A percentile compares a stretch with the other conserved stretches of the same genome.
Conservation (phyloP, 30 jellyfish, hydroid and myxozoan genomes). For the Rhopilema esculentum region DNA sequence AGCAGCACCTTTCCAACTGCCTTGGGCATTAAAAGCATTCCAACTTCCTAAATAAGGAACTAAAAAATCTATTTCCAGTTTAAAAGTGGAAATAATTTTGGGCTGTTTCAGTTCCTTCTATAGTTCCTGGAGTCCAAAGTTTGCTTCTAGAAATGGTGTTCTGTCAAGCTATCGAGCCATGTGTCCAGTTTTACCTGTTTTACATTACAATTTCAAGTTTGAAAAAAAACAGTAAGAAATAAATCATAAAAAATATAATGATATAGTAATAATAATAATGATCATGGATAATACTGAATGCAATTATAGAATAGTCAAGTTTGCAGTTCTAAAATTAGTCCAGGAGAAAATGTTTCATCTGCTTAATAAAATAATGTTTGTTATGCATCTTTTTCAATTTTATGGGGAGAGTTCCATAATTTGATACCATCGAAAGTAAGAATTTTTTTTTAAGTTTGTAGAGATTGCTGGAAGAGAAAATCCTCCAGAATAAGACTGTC, state of each 20-base stretch:
- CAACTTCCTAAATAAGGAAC: too few species aligned
- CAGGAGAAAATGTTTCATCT: slow-evolving; percentile 4
- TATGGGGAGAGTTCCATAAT: slow-evolving; percentile 46
- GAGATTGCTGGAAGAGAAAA: slow-evolving; percentile 41
- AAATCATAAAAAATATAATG: not conserved
- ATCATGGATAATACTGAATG: not conserved
- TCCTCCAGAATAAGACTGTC: slow-evolving; percentile 33
- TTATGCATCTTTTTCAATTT: slow-evolving; percentile 15
- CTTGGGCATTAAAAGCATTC: too few species aligned
- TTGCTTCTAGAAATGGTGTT: not conserved
- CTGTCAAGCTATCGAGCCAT: not conserved
- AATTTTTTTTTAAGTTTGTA: slow-evolving; percentile 32
- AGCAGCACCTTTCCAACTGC: too few species aligned
- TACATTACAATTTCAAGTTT: not conserved
- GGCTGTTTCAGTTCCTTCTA: too few species aligned
- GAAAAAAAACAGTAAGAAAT: not conserved
- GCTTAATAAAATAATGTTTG: slow-evolving; percentile 3
- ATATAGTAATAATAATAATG: not conserved
- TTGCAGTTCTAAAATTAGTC: not conserved
- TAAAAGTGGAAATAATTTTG: too few species aligned
- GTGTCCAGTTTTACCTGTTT: not conserved
- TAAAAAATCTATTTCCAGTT: too few species aligned
- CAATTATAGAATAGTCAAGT: not conserved
- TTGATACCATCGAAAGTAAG: slow-evolving; percentile 39
- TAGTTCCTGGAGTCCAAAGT: too few species aligned